Base-by-base conservation (phyloP, 2,888 invertebrate species). In the Strigamia transsilvanica region DNA sequence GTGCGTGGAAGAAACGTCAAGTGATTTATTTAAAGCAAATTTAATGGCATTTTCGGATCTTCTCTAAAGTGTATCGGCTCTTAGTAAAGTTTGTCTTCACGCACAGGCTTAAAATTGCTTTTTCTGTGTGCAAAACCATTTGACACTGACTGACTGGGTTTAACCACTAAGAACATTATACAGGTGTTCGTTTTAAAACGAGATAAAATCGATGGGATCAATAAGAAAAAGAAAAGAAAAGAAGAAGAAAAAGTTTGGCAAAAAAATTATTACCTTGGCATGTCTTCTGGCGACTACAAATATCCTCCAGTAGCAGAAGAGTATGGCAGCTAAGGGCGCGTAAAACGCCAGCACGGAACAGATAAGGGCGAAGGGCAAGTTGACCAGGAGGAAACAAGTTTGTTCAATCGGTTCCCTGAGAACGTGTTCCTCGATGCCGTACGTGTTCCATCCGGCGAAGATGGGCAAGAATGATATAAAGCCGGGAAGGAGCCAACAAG, bases 291-390 rank as follows among this genome's bases (percentile, higher is more conserved):
- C 84, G 6, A 87, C 87, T 10, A 84, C 85, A 90, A 98, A 98
- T 86, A 98, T 98, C 85, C 96, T 91, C 94, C 97, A 97, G 89
- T 98, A 98, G 91, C 98, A 98, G 91, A 97, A 98, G 86, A 97
- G 91, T 95, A 98, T 98, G 85, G 98, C 96, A 86, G 97, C 93
- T 96, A 97, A 97, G 56, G 98, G 98, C 7, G 98, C 93, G 90
- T 96, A 98, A 91, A 98, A 98, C 84, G 97, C 87, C 0, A 85
- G 82, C 27, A 86, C 85, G 7, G 87, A 87, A 82, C 87, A 97
- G 21, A 98, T 98, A 38, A 98, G 91, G 0, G 98, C 98, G 6
- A 97, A 97, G 90, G 97, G 98, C 82, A 85, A 83, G 46, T 83
- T 84, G 32, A 84, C 83, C 80, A 99, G 93, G 82, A 98, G 97